These are phyloP conservation scores for Tetraodon nigroviridis DNA, from an alignment of 2,113 vertebrate genomes.

Conservation along the genomic window DNA sequence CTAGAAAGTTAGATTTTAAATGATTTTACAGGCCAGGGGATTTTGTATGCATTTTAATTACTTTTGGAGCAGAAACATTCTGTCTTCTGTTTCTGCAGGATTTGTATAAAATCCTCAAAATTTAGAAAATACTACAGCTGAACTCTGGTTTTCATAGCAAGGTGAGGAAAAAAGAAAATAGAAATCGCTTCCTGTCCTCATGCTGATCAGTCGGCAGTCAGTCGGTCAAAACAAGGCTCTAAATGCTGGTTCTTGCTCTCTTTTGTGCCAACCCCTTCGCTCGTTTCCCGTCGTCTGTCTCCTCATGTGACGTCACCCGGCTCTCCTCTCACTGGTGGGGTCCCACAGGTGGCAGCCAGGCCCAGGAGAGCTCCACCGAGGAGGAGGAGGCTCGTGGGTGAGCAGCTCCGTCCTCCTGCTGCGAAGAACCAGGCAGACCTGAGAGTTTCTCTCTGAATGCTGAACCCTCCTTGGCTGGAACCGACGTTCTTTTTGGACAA, in stretches of 20 bases:
- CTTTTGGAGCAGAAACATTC: too few species aligned
- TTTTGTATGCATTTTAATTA: too few species aligned
- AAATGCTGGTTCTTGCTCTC: constrained; percentile 6
- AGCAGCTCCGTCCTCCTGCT: constrained; percentile 14
- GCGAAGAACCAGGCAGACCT: constrained; percentile 8
- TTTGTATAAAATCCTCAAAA: too few species aligned
- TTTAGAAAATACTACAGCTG: too few species aligned
- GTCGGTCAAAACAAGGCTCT: not conserved
- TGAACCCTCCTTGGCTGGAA: constrained; percentile 56
- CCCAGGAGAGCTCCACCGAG: constrained; percentile 59
- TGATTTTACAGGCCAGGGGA: too few species aligned
- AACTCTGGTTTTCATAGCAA: too few species aligned
- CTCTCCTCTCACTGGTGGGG: constrained; percentile 60
- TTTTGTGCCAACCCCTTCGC: not conserved
- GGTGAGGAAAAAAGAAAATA: too few species aligned
- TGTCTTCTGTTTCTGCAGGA: too few species aligned
- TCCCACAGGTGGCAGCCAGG: constrained; percentile 58
- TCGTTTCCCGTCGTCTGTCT: not conserved
- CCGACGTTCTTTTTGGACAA: constrained; percentile 36
- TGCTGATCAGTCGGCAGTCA: not conserved
- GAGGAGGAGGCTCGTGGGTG: constrained; percentile 64
- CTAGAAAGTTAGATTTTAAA: too few species aligned
- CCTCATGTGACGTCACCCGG: constrained; percentile 15
- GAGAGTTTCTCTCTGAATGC: constrained; percentile 2
- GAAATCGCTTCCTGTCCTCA: too few species aligned